Evolutionary conservation across 2,113 vertebrate genomes (phyloP).

Genomic region (Myrmecophaga tridactyla): DNA sequence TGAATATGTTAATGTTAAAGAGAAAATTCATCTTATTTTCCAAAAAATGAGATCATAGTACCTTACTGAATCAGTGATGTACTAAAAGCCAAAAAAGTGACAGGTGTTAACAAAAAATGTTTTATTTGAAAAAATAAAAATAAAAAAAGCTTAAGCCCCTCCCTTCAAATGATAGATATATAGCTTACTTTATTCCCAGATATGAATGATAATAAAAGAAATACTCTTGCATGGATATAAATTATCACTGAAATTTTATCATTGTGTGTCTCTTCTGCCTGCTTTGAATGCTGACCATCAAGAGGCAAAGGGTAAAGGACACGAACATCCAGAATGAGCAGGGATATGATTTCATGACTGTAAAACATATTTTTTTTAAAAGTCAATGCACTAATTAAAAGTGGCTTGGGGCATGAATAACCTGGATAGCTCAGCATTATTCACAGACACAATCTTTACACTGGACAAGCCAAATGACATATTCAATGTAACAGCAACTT

Average conservation of each 20-base stretch:
- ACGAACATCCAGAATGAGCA: neutral
- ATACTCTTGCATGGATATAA: neutral
- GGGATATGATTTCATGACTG: neutral
- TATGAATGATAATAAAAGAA: slow-evolving; percentile 6
- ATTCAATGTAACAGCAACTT: neutral
- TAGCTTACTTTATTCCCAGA: neutral
- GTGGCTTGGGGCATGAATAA: neutral
- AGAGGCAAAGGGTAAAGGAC: neutral
- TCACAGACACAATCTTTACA: slow-evolving; percentile 12
- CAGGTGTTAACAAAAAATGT: neutral
- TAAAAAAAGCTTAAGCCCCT: neutral
- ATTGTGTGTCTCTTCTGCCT: neutral
- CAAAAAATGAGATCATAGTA: neutral
- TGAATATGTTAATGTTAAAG: neutral
- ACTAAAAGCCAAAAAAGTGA: neutral
- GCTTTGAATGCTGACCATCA: neutral
- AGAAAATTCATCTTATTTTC: neutral
- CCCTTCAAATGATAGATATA: neutral
- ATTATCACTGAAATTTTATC: neutral
- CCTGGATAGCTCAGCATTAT: neutral
- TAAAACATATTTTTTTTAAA: slow-evolving; percentile 30
- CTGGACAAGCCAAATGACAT: neutral
- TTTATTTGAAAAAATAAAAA: neutral
- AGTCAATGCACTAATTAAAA: slow-evolving; percentile 46
- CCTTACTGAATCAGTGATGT: neutral